Evolutionary conservation across 2,888 invertebrate genomes (phyloP), one percentile per base, ranked within the genome.

Genomic region (Patella caerulea): DNA sequence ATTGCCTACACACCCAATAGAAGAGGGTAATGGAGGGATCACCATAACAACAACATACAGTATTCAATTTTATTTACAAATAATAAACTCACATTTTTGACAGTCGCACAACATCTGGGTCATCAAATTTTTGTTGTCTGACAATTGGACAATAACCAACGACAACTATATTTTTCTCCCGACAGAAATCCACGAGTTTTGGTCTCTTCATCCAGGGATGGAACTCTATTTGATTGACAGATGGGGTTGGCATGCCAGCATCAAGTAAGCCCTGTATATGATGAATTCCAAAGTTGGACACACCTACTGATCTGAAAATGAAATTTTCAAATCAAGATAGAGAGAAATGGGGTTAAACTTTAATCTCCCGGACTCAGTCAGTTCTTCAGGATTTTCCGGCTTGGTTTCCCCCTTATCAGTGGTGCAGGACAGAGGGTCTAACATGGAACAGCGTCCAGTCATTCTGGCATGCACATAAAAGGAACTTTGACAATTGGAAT

Each of bases 201-300:
- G 69, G 29, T 59, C 84, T 83, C 73, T 81, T 80, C 79, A 82
- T 81, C 83, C 85, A 88, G 12, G 85, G 83, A 73, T 88, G 86
- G 3, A 88, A 80, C 78, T 88, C 88, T 34, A 88, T 83, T 73
- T 89, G 89, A 77, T 89, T 89, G 76, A 89, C 87, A 53, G 82
- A 71, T 17, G 89, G 89, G 0, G 81, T 76, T 5, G 88, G 88
- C 45, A 84, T 75, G 0, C 87, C 88, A 12, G 86, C 83, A n/a
- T 79, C 73, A 53, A 80, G 81, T 79, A 89, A 78, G 11, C 83
- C 87, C 72, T 88, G 81, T 29, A 89, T 72, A 74, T 88, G 88
- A 0, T 82, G 83, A 3, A 88, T 79, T 55, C 84, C 86, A 79
- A 87, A 88, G 77, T 88, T 88, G 5, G 88, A 88, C 24, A 78